phyloP scores from a whole-genome alignment of 2,797 vertebrate genomes.

The Rhynchotus rufescens region DNA sequence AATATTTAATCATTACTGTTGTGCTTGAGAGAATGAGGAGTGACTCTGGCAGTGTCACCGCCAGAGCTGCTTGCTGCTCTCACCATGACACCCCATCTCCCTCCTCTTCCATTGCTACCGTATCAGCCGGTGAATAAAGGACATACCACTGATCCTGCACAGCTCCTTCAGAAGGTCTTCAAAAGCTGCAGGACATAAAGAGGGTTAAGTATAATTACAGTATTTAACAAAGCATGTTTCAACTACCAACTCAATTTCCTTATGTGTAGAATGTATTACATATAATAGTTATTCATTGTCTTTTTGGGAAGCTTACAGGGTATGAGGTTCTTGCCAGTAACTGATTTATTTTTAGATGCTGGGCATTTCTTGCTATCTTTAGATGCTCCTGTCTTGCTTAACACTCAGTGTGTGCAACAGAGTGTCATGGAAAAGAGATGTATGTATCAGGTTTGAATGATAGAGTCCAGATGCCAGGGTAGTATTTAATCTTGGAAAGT shows the following conservation, averaged over 20 bases:
- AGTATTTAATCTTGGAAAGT: conserved; percentile 11
- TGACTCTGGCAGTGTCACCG: not conserved
- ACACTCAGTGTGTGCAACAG: not conserved
- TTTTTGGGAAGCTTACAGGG: not conserved
- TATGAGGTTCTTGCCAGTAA: not conserved
- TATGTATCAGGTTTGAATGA: not conserved
- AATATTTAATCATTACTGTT: not conserved
- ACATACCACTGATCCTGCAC: conserved; percentile 81
- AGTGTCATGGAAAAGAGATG: conserved; percentile 14
- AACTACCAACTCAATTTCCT: not conserved
- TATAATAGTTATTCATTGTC: not conserved
- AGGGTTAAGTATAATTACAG: not conserved
- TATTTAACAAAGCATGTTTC: not conserved
- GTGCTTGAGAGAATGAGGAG: not conserved
- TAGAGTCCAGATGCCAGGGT: not conserved
- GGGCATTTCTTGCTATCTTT: conserved; percentile 26
- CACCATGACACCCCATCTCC: not conserved
- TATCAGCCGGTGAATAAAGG: not conserved
- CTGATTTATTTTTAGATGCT: conserved; percentile 6
- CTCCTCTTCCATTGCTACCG: not conserved
- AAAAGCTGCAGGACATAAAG: conserved; percentile 70
- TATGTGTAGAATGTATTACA: not conserved
- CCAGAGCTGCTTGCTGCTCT: not conserved
- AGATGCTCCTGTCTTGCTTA: conserved; percentile 1
- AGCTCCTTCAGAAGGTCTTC: conserved; percentile 82